These are phyloP conservation scores for Sipha flava DNA, from an alignment of 1,140 invertebrate genomes.

Conservation along the genomic window DNA sequence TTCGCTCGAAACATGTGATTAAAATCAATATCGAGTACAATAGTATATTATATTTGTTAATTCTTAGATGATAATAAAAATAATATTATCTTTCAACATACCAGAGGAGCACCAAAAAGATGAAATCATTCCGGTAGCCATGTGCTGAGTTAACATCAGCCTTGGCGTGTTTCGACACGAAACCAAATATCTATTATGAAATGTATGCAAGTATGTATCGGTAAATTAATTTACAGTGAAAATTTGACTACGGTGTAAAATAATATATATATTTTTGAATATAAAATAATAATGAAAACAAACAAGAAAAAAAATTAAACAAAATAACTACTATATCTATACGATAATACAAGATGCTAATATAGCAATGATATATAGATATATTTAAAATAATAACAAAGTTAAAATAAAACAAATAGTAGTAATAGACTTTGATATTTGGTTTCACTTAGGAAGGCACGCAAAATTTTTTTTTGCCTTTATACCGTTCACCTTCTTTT, in stretches of 20 bases:
- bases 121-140: slow-evolving; percentile 23
- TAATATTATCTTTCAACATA: neutral
- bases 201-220: neutral
- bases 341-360: no score
- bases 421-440: slow-evolving; percentile 25
- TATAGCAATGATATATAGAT: neutral
- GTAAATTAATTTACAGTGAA: no score
- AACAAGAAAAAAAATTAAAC: no score
- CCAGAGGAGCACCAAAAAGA: neutral
- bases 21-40: no score
- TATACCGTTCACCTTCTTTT: slow-evolving; percentile 61
- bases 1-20: no score
- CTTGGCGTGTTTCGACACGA: neutral
- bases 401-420: slow-evolving; percentile 16
- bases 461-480: neutral
- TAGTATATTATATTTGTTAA: no score
- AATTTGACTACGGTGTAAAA: no score
- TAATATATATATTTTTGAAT: no score
- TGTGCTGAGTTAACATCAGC: slow-evolving; percentile 8
- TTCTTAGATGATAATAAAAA: no score
- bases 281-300: no score
- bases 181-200: slow-evolving; percentile 13
- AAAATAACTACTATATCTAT: no score
- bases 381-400: neutral
- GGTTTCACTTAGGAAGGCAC: neutral